Percentiles rank a stretch among this genome's conserved stretches.
Conservation (phyloP, 2,888 invertebrate species). For the Ferdinandea cuprea region DNA sequence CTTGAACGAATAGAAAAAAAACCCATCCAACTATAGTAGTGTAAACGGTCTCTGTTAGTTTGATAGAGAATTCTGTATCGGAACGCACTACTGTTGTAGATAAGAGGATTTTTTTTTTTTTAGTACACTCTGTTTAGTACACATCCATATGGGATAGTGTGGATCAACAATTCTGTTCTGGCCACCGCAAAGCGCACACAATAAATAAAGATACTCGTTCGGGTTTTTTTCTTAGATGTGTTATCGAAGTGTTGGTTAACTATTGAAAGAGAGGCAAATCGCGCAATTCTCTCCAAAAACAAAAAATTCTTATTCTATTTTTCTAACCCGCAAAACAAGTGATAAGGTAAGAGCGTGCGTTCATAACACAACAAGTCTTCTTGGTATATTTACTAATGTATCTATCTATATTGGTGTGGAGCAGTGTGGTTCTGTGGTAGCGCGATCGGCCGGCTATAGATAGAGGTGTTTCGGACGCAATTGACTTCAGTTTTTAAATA, state of each 20-base stretch:
- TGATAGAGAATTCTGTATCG: neutral
- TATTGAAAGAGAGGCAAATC: slow-evolving; percentile 24
- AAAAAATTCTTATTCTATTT: neutral
- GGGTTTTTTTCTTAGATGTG: neutral
- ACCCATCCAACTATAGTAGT: slow-evolving; percentile 6
- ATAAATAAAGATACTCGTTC: slow-evolving; percentile 23
- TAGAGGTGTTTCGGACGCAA: slow-evolving; percentile 57
- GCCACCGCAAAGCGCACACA: neutral
- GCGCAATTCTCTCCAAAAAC: slow-evolving; percentile 21
- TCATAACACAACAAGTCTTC: neutral
- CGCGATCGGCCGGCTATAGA: slow-evolving; percentile 68
- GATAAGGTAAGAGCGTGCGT: slow-evolving; percentile 33
- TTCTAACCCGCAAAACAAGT: slow-evolving; percentile 29
- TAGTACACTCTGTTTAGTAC: slow-evolving; percentile 39
- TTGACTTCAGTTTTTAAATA: slow-evolving; percentile 66
- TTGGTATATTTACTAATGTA: slow-evolving; percentile 25
- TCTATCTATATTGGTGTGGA: slow-evolving; percentile 28
- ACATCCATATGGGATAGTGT: neutral
- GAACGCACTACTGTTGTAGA: neutral
- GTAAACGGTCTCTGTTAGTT: slow-evolving; percentile 12
- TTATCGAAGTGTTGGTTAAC: slow-evolving; percentile 29
- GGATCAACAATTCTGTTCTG: slow-evolving; percentile 1
- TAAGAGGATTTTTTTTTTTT: slow-evolving; percentile 12
- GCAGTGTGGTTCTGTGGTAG: neutral
- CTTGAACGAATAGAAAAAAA: neutral